These are phyloP conservation scores for Muscicapa adusta DNA, from an alignment of 2,113 vertebrate genomes.

Conservation along the genomic window DNA sequence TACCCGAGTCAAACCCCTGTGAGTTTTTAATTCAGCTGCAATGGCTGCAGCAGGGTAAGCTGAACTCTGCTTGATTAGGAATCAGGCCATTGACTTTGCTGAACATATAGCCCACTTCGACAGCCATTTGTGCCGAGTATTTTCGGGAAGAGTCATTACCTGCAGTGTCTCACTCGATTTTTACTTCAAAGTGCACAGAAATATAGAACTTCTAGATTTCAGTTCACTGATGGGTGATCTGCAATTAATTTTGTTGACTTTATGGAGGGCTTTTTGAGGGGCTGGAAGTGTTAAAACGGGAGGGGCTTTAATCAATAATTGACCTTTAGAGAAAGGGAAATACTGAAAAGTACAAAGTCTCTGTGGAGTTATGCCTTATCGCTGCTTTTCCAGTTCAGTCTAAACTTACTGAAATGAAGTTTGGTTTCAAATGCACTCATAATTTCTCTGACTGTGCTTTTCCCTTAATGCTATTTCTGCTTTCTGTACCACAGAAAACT, in stretches of 20 bases:
- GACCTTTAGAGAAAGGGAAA: not conserved
- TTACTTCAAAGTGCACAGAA: not conserved
- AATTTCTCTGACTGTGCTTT: not conserved
- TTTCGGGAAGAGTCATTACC: not conserved
- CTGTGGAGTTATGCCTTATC: not conserved
- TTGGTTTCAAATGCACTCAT: not conserved
- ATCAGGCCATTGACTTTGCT: not conserved
- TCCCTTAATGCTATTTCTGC: not conserved
- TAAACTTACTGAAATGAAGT: not conserved
- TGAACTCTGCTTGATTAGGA: not conserved
- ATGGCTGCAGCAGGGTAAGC: not conserved
- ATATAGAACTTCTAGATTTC: not conserved
- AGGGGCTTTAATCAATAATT: not conserved
- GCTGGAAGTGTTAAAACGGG: not conserved
- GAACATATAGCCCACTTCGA: accelerated
- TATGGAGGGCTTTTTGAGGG: not conserved
- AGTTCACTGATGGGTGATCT: not conserved
- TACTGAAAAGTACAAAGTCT: not conserved
- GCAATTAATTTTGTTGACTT: not conserved
- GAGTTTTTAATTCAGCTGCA: not conserved
- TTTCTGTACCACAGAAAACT: not conserved
- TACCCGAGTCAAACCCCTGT: accelerated
- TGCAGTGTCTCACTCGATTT: not conserved
- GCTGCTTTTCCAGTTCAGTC: not conserved
- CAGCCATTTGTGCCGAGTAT: not conserved